These are phyloP conservation scores for Drosophila kurseongensis DNA, from an alignment of 1,140 invertebrate species.

Conservation along the genomic window DNA sequence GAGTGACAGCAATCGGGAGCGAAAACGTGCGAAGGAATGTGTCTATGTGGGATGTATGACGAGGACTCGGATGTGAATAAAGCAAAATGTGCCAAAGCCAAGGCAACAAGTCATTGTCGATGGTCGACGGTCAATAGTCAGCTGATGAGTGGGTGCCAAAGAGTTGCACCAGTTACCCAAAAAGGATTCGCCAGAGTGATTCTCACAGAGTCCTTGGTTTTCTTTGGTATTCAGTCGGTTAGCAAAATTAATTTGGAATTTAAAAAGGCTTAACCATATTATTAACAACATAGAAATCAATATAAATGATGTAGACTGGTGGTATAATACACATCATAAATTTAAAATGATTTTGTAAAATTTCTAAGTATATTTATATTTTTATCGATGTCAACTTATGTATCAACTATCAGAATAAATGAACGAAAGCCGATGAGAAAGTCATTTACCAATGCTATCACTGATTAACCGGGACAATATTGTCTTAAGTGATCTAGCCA, in stretches of 20 bases:
- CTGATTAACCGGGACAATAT: background rate
- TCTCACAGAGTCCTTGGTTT: background rate
- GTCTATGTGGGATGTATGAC: background rate
- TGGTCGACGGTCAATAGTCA: slow-evolving; percentile 22
- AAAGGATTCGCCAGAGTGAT: background rate
- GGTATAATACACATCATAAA: no score
- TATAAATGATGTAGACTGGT: no score
- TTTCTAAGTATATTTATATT: no score
- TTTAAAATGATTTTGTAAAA: no score
- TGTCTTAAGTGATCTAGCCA: background rate
- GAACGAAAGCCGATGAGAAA: background rate
- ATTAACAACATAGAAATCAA: no score
- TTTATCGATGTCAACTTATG: no score
- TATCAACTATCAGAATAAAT: background rate
- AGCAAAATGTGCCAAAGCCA: slow-evolving; percentile 33
- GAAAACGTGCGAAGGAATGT: background rate
- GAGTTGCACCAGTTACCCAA: slow-evolving; percentile 38
- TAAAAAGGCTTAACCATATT: no score
- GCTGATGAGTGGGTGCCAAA: slow-evolving; percentile 19
- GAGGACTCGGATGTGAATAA: background rate
- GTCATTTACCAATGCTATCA: background rate
- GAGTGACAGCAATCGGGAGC: slow-evolving; percentile 5
- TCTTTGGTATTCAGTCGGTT: background rate
- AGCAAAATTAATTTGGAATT: background rate
- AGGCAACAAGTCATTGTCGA: slow-evolving; percentile 34